Evolutionary conservation across 2,888 invertebrate species (phyloP).

Genomic region (Melanophora roralis): DNA sequence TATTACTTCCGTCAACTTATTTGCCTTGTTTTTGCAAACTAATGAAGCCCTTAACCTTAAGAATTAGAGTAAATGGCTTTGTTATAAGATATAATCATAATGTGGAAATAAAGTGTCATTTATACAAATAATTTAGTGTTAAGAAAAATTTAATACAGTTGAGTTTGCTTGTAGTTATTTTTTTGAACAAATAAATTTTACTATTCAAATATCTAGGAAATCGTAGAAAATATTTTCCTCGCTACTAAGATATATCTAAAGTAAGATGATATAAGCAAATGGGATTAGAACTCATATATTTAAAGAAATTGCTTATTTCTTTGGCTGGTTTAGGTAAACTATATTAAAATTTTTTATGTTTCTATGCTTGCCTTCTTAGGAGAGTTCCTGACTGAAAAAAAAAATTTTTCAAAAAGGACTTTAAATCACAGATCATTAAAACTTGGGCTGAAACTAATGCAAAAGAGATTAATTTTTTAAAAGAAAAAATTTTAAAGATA

Average conservation of each 20-base stretch:
- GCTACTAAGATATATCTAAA: too few relatives aligned
- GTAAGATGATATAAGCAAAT: too few relatives aligned
- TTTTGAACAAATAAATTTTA: conserved; percentile 28
- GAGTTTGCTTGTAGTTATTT: background rate
- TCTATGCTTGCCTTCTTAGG: too few relatives aligned
- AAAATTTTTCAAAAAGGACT: too few relatives aligned
- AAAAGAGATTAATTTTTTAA: too few relatives aligned
- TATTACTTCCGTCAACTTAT: conserved; percentile 33
- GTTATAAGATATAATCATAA: background rate
- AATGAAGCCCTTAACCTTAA: conserved; percentile 30
- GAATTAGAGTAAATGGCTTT: background rate
- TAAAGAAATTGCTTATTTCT: background rate
- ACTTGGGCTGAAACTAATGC: too few relatives aligned
- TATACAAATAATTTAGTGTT: background rate
- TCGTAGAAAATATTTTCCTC: too few relatives aligned
- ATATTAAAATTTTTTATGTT: too few relatives aligned
- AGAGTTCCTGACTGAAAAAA: too few relatives aligned
- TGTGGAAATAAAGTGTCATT: background rate
- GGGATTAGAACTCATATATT: too few relatives aligned
- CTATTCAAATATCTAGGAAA: conserved; percentile 25
- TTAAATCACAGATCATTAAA: too few relatives aligned
- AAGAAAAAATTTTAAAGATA: too few relatives aligned
- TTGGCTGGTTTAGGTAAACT: background rate
- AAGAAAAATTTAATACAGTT: background rate
- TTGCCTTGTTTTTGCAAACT: conserved; percentile 11